These are phyloP conservation scores for Hirtodrosophila alboralis DNA, from an alignment of 2,888 invertebrate genomes.

Conservation along the genomic window DNA sequence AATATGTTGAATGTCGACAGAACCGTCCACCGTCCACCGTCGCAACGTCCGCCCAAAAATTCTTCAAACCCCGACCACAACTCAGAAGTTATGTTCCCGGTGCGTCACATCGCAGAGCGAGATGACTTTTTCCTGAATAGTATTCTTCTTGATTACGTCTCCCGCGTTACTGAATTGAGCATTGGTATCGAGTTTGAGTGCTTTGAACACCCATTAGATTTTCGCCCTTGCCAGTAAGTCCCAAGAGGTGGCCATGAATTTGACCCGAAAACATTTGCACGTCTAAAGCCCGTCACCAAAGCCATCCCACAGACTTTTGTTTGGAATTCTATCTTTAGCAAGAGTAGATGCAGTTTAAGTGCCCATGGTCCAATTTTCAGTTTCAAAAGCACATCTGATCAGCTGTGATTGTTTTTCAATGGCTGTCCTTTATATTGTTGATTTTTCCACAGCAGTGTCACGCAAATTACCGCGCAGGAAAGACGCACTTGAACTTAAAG, in stretches of 20 bases:
- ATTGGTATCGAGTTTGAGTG: slow-evolving; percentile 16
- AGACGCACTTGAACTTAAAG: too few relatives aligned
- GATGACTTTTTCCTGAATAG: slow-evolving; percentile 12
- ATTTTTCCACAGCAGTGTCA: too few relatives aligned
- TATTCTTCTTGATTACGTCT: slow-evolving; percentile 15
- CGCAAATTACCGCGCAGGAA: too few relatives aligned
- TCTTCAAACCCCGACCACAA: slow-evolving; percentile 10
- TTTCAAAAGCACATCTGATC: not conserved
- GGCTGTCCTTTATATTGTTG: not conserved
- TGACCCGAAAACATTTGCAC: not conserved
- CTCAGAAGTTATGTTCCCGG: slow-evolving; percentile 43
- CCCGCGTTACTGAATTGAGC: slow-evolving; percentile 26
- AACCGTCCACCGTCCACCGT: not conserved
- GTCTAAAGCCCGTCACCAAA: not conserved
- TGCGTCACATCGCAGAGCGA: slow-evolving; percentile 24
- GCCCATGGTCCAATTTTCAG: not conserved
- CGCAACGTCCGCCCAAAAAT: slow-evolving; percentile 1
- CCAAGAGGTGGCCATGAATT: slow-evolving; percentile 6
- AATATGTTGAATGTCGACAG: slow-evolving; percentile 29
- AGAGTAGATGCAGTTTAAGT: not conserved
- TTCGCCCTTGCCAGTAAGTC: not conserved
- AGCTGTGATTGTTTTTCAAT: not conserved
- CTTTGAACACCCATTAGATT: slow-evolving; percentile 2
- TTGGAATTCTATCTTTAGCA: slow-evolving; percentile 1
- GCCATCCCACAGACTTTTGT: not conserved